Evolutionary conservation across 2,888 invertebrate genomes (phyloP), one percentile per base, ranked within the genome.

Genomic region (Harpagoxenus sublaevis): DNA sequence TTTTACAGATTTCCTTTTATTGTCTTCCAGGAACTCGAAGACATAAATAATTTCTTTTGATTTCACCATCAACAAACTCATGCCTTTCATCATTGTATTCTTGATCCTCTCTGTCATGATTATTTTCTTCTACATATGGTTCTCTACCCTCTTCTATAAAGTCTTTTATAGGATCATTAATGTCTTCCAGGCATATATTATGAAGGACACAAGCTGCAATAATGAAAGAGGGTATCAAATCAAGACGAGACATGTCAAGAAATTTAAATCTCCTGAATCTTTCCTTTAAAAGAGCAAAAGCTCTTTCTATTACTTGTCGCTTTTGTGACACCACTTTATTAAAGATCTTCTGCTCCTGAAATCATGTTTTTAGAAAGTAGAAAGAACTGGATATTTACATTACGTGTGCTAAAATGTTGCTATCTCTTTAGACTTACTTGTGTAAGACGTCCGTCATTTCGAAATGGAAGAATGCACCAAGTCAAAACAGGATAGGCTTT

Each of bases 21-120:
- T 65, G 65, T 18, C 65, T 65, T 5, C 45, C 45, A 65, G 45
- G 45, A 45, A 45, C 42, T 63, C 10, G 39, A 65, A 65, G 65
- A 15, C 65, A 39, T 4, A 63, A 39, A 65, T 65, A 65, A 23
- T 65, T 45, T 3, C 23, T 9, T 8, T 45, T 65, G 0, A 45
- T 12, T 0, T 65, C 45, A 8, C 65, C 65, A 45, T 65, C 23
- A 45, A 2, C 45, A 45, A 42, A 65, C 6, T 45, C 65, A 12
- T 45, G 23, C 6, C 5, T 9, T 45, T 45, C 12, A 65, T n/a
- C n/a, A 8, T 35, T 2, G 35, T 62, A 62, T 18, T 62, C 39
- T 60, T 60, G 1, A 48, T 35, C 5, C 5, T 10, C 48, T 48
- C 10, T 48, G 2, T 48, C 48, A 12, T 48, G 2, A 53, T 53